phyloP scores from a whole-genome alignment of 2,113 vertebrate genomes.

The Rattus norvegicus region DNA sequence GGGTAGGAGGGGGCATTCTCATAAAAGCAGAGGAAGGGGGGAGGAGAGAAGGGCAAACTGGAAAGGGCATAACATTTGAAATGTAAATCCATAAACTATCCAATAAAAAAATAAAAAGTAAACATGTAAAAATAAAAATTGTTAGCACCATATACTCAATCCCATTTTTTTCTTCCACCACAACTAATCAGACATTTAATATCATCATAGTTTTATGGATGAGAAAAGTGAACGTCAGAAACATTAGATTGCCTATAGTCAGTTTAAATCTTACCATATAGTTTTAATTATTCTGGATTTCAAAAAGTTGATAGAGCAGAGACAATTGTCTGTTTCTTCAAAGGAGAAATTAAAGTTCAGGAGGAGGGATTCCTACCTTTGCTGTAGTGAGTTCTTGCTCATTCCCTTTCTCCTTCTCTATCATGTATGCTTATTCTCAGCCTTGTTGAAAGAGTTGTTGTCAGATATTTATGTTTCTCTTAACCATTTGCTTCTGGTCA shows the following conservation, averaged over 20 bases:
- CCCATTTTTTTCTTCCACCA: not conserved
- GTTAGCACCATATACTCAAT: not conserved
- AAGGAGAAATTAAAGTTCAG: not conserved
- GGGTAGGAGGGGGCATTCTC: too few species aligned
- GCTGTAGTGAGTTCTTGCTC: not conserved
- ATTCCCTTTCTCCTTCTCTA: not conserved
- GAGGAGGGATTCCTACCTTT: not conserved
- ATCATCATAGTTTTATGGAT: not conserved
- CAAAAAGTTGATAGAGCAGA: not conserved
- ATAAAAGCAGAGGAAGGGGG: too few species aligned
- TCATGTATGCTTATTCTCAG: not conserved
- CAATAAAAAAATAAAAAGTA: too few species aligned
- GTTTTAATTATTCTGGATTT: not conserved
- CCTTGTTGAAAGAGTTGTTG: not conserved
- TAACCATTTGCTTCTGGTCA: not conserved
- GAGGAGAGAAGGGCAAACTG: too few species aligned
- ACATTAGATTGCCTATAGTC: not conserved
- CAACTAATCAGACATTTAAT: not conserved
- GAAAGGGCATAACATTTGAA: too few species aligned
- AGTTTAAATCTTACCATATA: conserved; percentile 25
- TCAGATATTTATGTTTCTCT: rapidly evolving
- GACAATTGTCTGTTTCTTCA: not conserved
- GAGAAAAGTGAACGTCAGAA: not conserved
- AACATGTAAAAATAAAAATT: not conserved
- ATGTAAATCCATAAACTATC: too few species aligned